Conservation (phyloP, 2,888 invertebrate genomes). For the Linyphia triangularis region DNA sequence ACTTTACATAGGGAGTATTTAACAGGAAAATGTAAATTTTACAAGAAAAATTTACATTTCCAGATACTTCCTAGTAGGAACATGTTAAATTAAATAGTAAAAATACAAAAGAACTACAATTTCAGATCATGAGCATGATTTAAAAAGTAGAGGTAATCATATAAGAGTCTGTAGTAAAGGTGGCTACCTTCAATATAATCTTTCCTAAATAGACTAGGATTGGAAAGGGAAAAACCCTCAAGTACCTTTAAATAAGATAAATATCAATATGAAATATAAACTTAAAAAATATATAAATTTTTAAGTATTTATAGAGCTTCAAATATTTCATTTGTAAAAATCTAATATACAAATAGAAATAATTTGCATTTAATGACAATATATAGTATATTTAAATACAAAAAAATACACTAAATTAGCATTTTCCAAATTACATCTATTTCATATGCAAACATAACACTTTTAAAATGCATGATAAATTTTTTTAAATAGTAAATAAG, state of each 20-base stretch:
- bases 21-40: slow-evolving; percentile 3
- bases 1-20: slow-evolving; percentile 35
- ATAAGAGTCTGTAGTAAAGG: background rate
- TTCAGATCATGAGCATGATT: background rate
- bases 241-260: background rate
- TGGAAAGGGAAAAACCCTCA: background rate
- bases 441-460: no score
- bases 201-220: background rate
- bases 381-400: slow-evolving; percentile 41
- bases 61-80: no score
- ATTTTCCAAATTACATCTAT: no score
- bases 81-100: no score
- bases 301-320: background rate
- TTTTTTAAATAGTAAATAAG: no score
- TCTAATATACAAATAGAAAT: background rate
- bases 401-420: slow-evolving; percentile 51
- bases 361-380: background rate
- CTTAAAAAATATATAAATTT: background rate
- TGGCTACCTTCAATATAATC: background rate
- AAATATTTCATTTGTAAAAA: background rate
- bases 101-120: background rate
- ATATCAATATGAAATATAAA: slow-evolving; percentile 2
- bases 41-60: background rate
- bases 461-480: no score
- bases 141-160: background rate